Conservation (phyloP, 2,888 invertebrate species). For the Furcula furcula region DNA sequence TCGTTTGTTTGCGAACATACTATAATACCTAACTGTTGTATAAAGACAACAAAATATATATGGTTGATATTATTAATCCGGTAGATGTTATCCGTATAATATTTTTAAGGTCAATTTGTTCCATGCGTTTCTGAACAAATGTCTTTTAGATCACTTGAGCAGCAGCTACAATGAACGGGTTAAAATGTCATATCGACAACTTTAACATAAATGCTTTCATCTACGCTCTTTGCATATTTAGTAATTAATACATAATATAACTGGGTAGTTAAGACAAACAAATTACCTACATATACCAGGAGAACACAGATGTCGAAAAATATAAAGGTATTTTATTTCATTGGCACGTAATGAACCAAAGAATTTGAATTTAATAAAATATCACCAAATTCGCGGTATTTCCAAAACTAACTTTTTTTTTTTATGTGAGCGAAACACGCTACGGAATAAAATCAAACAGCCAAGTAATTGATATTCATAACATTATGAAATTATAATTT, state of each 20-base stretch:
- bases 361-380: too few relatives aligned
- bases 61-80: too few relatives aligned
- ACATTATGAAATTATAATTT: slow-evolving; percentile 9
- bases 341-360: too few relatives aligned
- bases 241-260: too few relatives aligned
- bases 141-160: slow-evolving; percentile 10
- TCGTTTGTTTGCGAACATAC: too few relatives aligned
- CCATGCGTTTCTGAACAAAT: slow-evolving; percentile 7
- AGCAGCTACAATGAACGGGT: slow-evolving; percentile 8
- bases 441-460: slow-evolving; percentile 21
- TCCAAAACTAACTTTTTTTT: slow-evolving; percentile 10
- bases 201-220: background rate
- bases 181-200: slow-evolving; percentile 15
- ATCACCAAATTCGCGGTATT: slow-evolving; percentile 15
- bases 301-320: too few relatives aligned
- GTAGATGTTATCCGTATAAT: too few relatives aligned
- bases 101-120: slow-evolving; percentile 26
- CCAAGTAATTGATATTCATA: slow-evolving; percentile 22
- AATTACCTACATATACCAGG: too few relatives aligned
- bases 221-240: background rate
- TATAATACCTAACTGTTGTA: too few relatives aligned
- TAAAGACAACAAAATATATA: too few relatives aligned
- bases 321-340: too few relatives aligned
- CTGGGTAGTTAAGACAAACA: too few relatives aligned
- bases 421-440: slow-evolving; percentile 17